Percentiles rank a stretch among this genome's conserved stretches.
These are phyloP conservation scores for Cephonodes hylas DNA, from an alignment of 2,888 invertebrate genomes.

Conservation along the genomic window DNA sequence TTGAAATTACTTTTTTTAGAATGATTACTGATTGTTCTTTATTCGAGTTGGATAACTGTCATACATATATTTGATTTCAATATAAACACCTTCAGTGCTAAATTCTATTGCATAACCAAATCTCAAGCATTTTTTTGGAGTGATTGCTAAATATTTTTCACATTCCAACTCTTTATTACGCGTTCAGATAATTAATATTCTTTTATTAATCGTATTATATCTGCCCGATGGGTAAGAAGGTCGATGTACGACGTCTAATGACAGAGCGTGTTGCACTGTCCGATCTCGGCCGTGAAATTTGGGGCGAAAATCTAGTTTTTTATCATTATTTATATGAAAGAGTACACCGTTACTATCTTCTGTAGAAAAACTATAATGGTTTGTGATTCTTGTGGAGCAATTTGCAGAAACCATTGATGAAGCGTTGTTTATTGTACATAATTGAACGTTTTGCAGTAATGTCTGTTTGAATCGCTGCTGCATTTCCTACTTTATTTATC, in stretches of 20 bases:
- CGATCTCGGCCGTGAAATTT: constrained; percentile 58
- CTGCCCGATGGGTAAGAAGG: constrained; percentile 32
- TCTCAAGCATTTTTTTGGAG: too few species aligned
- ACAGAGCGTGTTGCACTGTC: constrained; percentile 18
- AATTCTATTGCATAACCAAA: too few species aligned
- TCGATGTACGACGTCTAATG: constrained; percentile 18
- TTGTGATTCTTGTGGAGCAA: neutral
- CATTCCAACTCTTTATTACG: too few species aligned
- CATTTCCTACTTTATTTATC: neutral
- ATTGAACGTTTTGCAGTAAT: neutral
- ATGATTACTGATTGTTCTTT: too few species aligned
- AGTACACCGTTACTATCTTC: neutral
- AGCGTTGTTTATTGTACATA: neutral
- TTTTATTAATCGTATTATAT: constrained; percentile 12
- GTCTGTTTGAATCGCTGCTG: neutral
- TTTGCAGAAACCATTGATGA: neutral
- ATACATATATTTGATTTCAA: too few species aligned
- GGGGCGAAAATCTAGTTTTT: constrained; percentile 47
- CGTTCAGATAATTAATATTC: neutral
- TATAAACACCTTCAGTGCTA: too few species aligned
- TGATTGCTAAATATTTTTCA: too few species aligned
- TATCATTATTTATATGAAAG: neutral
- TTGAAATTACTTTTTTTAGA: too few species aligned
- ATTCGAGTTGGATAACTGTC: too few species aligned
- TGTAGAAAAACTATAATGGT: neutral